Conservation (phyloP, 2,797 vertebrate genomes). For the Sebastes glaucus region DNA sequence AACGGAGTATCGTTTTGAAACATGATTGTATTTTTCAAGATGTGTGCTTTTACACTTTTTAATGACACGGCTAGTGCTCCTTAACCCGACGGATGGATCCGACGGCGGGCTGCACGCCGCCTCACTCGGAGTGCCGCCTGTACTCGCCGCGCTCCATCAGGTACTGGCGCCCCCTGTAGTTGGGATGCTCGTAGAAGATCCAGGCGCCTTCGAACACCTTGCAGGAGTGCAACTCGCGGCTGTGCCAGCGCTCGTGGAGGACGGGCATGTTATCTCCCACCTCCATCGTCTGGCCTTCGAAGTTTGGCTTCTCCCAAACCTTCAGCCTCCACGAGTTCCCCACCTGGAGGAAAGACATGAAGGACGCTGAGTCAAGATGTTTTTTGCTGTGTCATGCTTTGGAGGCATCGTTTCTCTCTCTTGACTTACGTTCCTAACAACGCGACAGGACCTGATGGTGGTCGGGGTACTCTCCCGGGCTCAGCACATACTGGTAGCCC, state of each 20-base stretch:
- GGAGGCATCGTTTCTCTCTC: not conserved
- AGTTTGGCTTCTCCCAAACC: constrained; percentile 84
- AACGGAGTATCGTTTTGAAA: rapidly evolving
- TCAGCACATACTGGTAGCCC: constrained; percentile 83
- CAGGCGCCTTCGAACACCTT: constrained; percentile 83
- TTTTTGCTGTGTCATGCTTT: too few species aligned
- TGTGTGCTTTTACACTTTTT: not conserved
- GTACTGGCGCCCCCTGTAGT: constrained; percentile 86
- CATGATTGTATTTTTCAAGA: constrained; percentile 31
- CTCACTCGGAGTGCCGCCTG: constrained; percentile 81
- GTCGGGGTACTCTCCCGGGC: constrained; percentile 82
- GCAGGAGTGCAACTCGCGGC: constrained; percentile 80
- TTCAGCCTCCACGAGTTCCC: constrained; percentile 78
- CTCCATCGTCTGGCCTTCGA: constrained; percentile 83
- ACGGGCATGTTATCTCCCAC: constrained; percentile 81
- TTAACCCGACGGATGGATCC: constrained; percentile 82
- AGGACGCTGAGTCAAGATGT: not conserved
- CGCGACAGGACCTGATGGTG: constrained; percentile 43
- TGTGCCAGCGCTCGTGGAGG: constrained; percentile 69
- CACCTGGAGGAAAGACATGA: constrained; percentile 1
- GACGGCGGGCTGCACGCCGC: constrained; percentile 73
- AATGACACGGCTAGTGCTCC: constrained; percentile 6
- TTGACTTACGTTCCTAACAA: constrained; percentile 32
- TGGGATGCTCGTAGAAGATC: constrained; percentile 78
- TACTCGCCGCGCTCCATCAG: constrained; percentile 86